Evolutionary conservation across 2,888 invertebrate genomes (phyloP), one percentile per base, ranked within the genome.

Genomic region (Morinoia aosen): DNA sequence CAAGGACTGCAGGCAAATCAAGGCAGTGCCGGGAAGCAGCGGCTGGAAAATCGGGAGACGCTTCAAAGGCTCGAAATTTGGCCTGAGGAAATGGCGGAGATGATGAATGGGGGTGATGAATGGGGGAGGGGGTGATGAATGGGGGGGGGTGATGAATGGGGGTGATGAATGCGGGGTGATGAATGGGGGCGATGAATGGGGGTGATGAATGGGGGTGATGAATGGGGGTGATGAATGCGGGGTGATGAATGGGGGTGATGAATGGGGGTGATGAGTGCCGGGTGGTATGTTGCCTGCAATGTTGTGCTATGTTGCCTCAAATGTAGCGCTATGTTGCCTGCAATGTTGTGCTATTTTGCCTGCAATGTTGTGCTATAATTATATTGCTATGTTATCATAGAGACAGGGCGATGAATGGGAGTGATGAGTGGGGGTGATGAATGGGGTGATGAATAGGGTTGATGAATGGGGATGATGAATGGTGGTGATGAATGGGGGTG

Each of bases 21-120:
- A 88, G 88, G 88, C 88, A 88, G 8, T 25, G 88, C 12, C 88
- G 33, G 39, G 88, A 88, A 8, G 88, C 88, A 88, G 88, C 8
- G 33, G 25, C 33, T n/a, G 88, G 88, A 88, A 88, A 88, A 88
- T 88, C 88, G 88, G 12, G 25, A 88, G 88, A 88, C 39, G 88
- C 88, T 88, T 88, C 88, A 88, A 88, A 88, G 88, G 88, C 88
- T 14, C 33, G 88, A 88, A 88, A 88, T 88, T 88, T 88, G 33
- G 88, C 88, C 39, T n/a, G 88, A 88, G 88, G 88, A 88, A 88
- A 88, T 88, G 88, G 88, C 39, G 39, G 88, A 88, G 88, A 88
- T 88, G 88, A 88, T 25, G 88, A 88, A 88, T 88, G 88, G 88
- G 88, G 39, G 88, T 8, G 88, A 88, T 10, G 88, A 88, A 25